Conservation (phyloP, 2,797 vertebrate genomes). For the Octomys mimax region DNA sequence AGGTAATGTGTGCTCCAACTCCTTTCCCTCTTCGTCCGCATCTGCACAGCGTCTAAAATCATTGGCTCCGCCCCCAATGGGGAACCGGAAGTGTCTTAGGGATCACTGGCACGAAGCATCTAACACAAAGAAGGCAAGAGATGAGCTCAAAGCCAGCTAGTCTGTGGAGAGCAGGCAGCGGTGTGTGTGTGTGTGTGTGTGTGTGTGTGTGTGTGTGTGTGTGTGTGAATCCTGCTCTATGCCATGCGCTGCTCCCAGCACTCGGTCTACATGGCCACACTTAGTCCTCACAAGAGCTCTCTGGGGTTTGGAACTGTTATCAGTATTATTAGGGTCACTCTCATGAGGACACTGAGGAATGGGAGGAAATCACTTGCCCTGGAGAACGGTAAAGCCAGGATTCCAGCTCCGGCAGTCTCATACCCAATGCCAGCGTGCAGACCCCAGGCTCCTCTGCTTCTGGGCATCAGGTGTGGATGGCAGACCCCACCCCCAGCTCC, state of each 20-base stretch:
- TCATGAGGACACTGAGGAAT: not conserved
- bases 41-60: not conserved
- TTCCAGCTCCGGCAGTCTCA: not conserved
- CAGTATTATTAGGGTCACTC: not conserved
- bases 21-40: not conserved
- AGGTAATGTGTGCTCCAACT: not conserved
- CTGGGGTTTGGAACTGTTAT: not conserved
- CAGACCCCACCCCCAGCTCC: not conserved
- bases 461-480: not conserved
- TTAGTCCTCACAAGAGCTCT: not conserved
- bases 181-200: accelerated
- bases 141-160: not conserved
- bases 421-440: not conserved
- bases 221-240: not conserved
- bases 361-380: not conserved
- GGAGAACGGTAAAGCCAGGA: not conserved
- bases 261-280: too few species aligned
- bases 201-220: too few species aligned
- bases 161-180: accelerated
- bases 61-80: not conserved
- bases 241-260: not conserved
- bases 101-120: not conserved
- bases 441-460: not conserved
- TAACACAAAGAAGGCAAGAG: not conserved
- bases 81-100: not conserved